Base-by-base conservation (phyloP, 2,797 vertebrate genomes). In the Moxostoma hubbsi region DNA sequence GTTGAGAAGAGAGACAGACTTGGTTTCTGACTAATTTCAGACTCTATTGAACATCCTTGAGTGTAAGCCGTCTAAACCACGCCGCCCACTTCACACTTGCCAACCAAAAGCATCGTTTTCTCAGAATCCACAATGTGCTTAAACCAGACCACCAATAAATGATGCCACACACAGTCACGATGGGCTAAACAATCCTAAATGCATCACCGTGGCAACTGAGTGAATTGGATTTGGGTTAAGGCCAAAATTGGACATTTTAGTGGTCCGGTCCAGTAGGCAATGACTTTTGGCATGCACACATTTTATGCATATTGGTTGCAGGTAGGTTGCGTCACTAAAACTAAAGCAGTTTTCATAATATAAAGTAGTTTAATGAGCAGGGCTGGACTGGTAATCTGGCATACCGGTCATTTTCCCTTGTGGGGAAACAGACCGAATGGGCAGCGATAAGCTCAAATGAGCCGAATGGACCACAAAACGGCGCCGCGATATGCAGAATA, bases 11-110 rank as follows among this genome's bases (percentile, higher is more conserved):
- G 55, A 73, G 70, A 9, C 46, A 9, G 18, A 45, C 12, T 18
- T 54, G 66, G 68, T 24, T 63, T 71, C 5, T 13, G 51, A 75
- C 36, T 57, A 57, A 74, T 74, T 57, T 62, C 49, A 53, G 49
- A n/a, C 18, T 58, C 71, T 80, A 79, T 62, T 82, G 84, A 77
- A 85, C 86, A 89, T 89, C 82, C 87, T 86, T 78, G 79, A 91
- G 84, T 82, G 15, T 66, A 77, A 91, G 84, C 51, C 82, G 18
- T 67, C 79, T 75, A 86, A 81, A 82, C 84, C 76, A 55, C 74
- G 71, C 65, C 69, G 80, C 80, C 81, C n/a, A 16, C 79, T 84
- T 77, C 71, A 74, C 59, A 75, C 75, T 80, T 63, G 75, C 79
- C 84, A 83, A 87, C 68, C 74, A 70, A 89, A 89, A 59, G 43